phyloP scores from a whole-genome alignment of 2,888 invertebrate species.

The Malthinus seriepunctatus region DNA sequence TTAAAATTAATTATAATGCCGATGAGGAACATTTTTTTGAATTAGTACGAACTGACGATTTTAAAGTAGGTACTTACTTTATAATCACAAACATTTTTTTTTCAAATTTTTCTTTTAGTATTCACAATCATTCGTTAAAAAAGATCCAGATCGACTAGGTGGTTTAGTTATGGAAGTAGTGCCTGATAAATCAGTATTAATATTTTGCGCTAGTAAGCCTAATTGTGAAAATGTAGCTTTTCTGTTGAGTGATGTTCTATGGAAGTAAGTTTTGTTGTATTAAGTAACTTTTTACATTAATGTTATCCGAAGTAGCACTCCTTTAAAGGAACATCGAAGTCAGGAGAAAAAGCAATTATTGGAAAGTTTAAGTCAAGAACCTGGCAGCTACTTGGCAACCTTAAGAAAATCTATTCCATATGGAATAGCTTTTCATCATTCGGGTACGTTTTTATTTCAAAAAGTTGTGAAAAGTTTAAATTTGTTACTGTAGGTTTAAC shows the following conservation, averaged over 20 bases:
- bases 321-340: constrained; percentile 59
- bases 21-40: constrained; percentile 57
- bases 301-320: constrained; percentile 49
- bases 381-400: constrained; percentile 67
- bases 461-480: background rate
- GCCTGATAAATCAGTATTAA: constrained; percentile 77
- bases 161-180: constrained; percentile 81
- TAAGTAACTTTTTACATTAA: constrained; percentile 7
- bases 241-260: constrained; percentile 69
- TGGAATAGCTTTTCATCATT: constrained; percentile 94
- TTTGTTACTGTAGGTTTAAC: constrained; percentile 65
- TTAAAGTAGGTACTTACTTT: constrained; percentile 55
- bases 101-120: constrained; percentile 56
- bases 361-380: constrained; percentile 65
- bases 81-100: too few relatives aligned
- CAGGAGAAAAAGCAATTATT: constrained; percentile 65
- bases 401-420: constrained; percentile 70
- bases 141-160: constrained; percentile 82
- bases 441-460: constrained; percentile 53
- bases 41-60: constrained; percentile 58
- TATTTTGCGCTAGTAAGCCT: constrained; percentile 92
- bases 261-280: constrained; percentile 19
- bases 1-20: constrained; percentile 57
- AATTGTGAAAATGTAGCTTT: constrained; percentile 91
- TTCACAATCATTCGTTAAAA: constrained; percentile 58